These are phyloP conservation scores for Papilio glaucus DNA, from an alignment of 1,140 invertebrate genomes.

Conservation along the genomic window DNA sequence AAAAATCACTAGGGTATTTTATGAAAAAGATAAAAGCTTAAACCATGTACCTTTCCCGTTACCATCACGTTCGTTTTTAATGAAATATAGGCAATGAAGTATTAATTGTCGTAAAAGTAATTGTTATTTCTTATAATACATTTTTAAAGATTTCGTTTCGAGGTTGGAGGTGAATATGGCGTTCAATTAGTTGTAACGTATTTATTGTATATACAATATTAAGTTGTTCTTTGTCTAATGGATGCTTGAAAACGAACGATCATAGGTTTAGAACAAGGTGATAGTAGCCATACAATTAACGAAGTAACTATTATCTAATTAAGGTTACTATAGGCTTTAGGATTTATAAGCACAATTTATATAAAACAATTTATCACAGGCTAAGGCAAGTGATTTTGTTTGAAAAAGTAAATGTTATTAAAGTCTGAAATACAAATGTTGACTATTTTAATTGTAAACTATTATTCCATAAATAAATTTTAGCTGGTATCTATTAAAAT, in stretches of 20 bases:
- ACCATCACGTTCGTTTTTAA: background rate
- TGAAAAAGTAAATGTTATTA: background rate
- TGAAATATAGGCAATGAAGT: background rate
- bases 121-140: slow-evolving; percentile 9
- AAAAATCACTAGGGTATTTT: slow-evolving; percentile 13
- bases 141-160: no score
- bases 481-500: background rate
- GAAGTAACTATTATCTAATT: slow-evolving; percentile 31
- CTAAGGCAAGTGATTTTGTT: slow-evolving; percentile 4
- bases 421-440: slow-evolving; percentile 24
- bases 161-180: slow-evolving; percentile 2
- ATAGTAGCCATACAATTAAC: slow-evolving; percentile 69
- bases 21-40: background rate
- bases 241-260: slow-evolving; percentile 67
- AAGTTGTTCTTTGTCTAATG: slow-evolving; percentile 59
- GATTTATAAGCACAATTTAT: slow-evolving; percentile 33
- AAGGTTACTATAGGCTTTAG: slow-evolving; percentile 31
- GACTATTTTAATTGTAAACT: background rate
- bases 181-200: slow-evolving; percentile 55
- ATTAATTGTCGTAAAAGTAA: slow-evolving; percentile 1
- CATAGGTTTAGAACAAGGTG: slow-evolving; percentile 77
- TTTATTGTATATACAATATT: slow-evolving; percentile 74
- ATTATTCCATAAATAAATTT: background rate
- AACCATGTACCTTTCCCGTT: background rate
- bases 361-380: background rate